Evolutionary conservation across 1,140 invertebrate genomes (phyloP).

Genomic region (Caenorhabditis remanei): DNA sequence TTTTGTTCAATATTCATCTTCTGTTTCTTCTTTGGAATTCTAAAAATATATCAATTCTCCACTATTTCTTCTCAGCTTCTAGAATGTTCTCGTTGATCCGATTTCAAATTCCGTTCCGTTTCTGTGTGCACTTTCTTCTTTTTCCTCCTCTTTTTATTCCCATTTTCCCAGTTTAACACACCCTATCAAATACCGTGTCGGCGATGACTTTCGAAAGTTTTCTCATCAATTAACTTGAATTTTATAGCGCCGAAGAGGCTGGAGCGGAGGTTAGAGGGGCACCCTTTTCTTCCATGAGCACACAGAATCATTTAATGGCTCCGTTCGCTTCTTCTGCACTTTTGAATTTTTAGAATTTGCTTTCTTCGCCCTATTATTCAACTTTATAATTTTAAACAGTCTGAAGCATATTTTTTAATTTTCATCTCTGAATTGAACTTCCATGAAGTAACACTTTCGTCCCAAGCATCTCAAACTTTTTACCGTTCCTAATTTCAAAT

Average conservation of each 20-base stretch:
- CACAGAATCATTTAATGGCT: background rate
- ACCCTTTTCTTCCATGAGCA: background rate
- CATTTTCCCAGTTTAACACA: background rate
- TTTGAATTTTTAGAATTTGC: background rate
- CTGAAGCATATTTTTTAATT: too few species aligned
- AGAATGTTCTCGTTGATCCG: background rate
- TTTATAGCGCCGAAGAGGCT: background rate
- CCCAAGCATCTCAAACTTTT: background rate
- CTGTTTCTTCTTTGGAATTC: too few species aligned
- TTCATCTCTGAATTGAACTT: background rate
- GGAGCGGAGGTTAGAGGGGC: background rate
- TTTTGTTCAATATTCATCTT: too few species aligned
- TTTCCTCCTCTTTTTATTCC: background rate
- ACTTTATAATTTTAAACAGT: too few species aligned
- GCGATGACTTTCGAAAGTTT: slow-evolving; percentile 32
- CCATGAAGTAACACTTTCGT: background rate
- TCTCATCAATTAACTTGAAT: slow-evolving; percentile 25
- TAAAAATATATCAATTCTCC: too few species aligned
- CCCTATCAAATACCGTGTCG: slow-evolving; percentile 44
- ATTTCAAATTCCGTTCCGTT: background rate
- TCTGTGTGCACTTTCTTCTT: slow-evolving; percentile 2
- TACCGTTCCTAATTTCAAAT: background rate
- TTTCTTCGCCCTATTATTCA: background rate
- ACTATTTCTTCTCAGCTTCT: too few species aligned
- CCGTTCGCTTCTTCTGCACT: background rate